Evolutionary conservation across 2,113 vertebrate species (phyloP), one percentile per base, ranked within the genome.

Genomic region (Bambusicola thoracicus): DNA sequence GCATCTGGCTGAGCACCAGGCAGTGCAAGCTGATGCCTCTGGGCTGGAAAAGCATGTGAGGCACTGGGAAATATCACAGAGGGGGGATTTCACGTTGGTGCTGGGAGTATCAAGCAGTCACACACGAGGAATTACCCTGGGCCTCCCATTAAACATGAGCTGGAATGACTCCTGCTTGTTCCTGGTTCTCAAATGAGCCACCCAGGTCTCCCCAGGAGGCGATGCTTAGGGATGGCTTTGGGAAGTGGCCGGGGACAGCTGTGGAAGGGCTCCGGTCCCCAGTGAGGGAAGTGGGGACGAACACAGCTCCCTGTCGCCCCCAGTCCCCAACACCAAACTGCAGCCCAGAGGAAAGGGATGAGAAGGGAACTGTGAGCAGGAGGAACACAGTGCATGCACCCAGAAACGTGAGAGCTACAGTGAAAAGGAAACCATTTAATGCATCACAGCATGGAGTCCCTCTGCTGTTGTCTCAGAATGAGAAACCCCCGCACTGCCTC

Each of bases 321-420:
- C 4, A 0, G 2, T 19, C n/a, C 58, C 32, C 1, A 0, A 44
- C 18, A 29, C 55, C 68, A 74, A 1, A 61, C 22, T n/a, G 25
- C 67, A 73, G 10, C 34, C 21, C 22, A 21, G 41, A 30, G 13
- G 62, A 41, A 41, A 36, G 38, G 36, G 27, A 11, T 14, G 24
- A 40, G 36, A 11, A 40, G 16, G 25, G 25, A 38, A 38, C 24
- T 7, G 16, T 24, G 25, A 62, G 61, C 30, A 20, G 32, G 41
- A 13, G 49, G 3, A 46, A n/a, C 0, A 6, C 10, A 48, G 25
- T 53, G 19, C 24, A n/a, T 15, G 7, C 20, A 48, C 63, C 30
- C 32, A 3, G 70, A 79, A 46, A 11, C 0, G 24, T 3, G 24
- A 20, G 6, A 2, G 15, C 49, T 13, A 3, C 11, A 15, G 15